phyloP scores from a whole-genome alignment of 2,888 invertebrate genomes.

The Stenoptilia bipunctidactyla region DNA sequence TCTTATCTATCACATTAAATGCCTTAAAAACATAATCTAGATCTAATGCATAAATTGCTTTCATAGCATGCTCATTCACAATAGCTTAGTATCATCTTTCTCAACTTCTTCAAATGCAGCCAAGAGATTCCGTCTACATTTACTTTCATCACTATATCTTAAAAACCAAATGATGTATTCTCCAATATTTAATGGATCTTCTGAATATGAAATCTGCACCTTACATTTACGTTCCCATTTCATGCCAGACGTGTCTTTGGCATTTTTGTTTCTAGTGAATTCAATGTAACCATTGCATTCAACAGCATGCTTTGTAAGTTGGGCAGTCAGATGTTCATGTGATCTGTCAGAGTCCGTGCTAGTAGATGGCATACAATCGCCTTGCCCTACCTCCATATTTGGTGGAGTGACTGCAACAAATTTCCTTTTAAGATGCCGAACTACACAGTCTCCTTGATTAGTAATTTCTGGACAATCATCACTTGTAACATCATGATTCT shows the following conservation, averaged over 20 bases:
- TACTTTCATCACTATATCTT: conserved; percentile 72
- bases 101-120: conserved; percentile 59
- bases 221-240: conserved; percentile 75
- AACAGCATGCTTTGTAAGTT: conserved; percentile 50
- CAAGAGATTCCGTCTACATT: conserved; percentile 70
- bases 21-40: too few relatives aligned
- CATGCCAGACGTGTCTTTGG: conserved; percentile 51
- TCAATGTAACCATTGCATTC: conserved; percentile 61
- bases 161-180: conserved; percentile 73
- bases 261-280: conserved; percentile 44
- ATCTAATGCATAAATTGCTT: too few relatives aligned
- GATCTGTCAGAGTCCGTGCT: conserved; percentile 46
- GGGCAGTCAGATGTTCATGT: conserved; percentile 47
- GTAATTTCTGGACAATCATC: conserved; percentile 27
- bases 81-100: conserved; percentile 27
- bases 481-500: conserved; percentile 27
- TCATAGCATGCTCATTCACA: too few relatives aligned
- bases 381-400: conserved; percentile 52
- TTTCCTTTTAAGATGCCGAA: conserved; percentile 31
- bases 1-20: too few relatives aligned
- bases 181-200: conserved; percentile 58
- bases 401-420: conserved; percentile 47
- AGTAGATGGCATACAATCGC: conserved; percentile 58
- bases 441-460: conserved; percentile 41
- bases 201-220: conserved; percentile 73